phyloP scores from a whole-genome alignment of 2,113 vertebrate genomes.

The Callopanchax toddi region DNA sequence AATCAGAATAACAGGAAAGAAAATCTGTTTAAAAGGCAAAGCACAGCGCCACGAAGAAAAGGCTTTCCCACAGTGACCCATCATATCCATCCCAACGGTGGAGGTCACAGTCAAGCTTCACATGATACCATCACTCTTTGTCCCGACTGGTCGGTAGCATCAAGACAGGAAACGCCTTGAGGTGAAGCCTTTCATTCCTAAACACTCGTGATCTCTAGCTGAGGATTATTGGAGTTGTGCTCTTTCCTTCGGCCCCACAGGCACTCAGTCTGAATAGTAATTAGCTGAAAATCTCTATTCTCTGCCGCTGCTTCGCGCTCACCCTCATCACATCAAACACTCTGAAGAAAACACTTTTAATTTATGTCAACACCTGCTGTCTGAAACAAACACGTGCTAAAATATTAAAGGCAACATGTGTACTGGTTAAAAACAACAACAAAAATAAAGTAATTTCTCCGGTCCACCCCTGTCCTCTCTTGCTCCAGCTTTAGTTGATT shows the following conservation, averaged over 20 bases:
- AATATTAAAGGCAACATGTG: slow-evolving; percentile 3
- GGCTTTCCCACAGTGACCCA: slow-evolving; percentile 35
- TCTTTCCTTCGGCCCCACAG: slow-evolving; percentile 41
- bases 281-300: slow-evolving; percentile 51
- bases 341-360: slow-evolving; percentile 19
- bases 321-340: slow-evolving; percentile 27
- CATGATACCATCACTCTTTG: background rate
- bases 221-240: slow-evolving; percentile 56
- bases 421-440: background rate
- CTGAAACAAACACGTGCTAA: slow-evolving; percentile 4
- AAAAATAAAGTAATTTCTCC: too few species aligned
- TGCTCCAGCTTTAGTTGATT: slow-evolving; percentile 15
- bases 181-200: background rate
- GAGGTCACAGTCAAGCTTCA: slow-evolving; percentile 32
- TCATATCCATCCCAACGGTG: slow-evolving; percentile 16
- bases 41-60: slow-evolving; percentile 25
- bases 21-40: slow-evolving; percentile 31
- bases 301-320: slow-evolving; percentile 15
- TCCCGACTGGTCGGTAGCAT: background rate
- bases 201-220: slow-evolving; percentile 23
- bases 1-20: background rate
- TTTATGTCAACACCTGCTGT: slow-evolving; percentile 32
- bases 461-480: too few species aligned
- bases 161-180: background rate
- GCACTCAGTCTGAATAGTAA: slow-evolving; percentile 70